Evolutionary conservation across 2,113 vertebrate genomes (phyloP).

Genomic region (Paratilapia polleni): DNA sequence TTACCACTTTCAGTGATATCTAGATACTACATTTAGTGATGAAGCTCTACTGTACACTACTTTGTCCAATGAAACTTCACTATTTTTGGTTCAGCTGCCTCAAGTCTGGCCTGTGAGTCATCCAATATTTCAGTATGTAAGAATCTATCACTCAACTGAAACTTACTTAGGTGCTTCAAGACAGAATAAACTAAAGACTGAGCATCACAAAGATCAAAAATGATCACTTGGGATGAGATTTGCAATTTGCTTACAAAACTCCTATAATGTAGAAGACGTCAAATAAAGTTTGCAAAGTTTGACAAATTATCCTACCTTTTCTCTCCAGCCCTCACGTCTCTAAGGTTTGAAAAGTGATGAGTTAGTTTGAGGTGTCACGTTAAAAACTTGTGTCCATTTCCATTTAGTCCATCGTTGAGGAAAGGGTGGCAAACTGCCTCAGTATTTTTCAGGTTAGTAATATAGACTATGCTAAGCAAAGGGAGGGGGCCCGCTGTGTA

Average conservation of each 20-base stretch:
- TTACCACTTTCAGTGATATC: background rate
- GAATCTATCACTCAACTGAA: too few relatives aligned
- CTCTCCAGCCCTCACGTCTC: background rate
- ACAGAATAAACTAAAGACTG: background rate
- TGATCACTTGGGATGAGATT: background rate
- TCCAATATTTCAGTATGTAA: too few relatives aligned
- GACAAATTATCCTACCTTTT: conserved; percentile 24
- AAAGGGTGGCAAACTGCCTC: background rate
- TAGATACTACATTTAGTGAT: background rate
- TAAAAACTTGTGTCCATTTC: background rate
- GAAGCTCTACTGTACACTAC: background rate
- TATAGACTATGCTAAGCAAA: conserved; percentile 6
- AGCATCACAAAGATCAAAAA: background rate
- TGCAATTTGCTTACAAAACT: background rate
- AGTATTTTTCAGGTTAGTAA: background rate
- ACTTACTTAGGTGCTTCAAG: too few relatives aligned
- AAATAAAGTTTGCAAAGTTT: background rate
- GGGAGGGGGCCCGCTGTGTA: conserved; percentile 39
- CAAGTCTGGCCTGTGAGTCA: too few relatives aligned
- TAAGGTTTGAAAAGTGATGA: background rate
- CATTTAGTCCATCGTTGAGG: background rate
- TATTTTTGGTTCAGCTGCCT: too few relatives aligned
- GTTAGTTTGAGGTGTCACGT: background rate
- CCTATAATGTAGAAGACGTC: background rate
- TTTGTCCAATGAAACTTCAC: background rate